phyloP scores from a whole-genome alignment of 1,140 invertebrate species.

The Acyrthosiphon pisum region DNA sequence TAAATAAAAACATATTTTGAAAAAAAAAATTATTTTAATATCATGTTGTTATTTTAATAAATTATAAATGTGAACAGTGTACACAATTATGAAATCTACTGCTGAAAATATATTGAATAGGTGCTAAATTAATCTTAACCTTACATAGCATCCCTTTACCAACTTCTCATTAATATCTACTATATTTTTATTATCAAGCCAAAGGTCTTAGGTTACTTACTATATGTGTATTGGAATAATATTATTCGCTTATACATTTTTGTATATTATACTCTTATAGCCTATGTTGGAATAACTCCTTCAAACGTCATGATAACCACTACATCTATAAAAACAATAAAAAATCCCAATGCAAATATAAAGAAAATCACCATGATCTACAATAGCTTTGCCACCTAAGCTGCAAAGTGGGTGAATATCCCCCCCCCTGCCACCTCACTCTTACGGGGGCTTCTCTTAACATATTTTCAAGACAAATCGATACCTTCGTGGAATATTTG shows the following conservation, averaged over 20 bases:
- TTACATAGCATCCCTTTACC: neutral
- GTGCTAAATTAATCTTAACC: neutral
- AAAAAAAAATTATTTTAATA: neutral
- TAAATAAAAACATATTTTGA: neutral
- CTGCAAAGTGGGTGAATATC: too few relatives aligned
- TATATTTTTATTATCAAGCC: neutral
- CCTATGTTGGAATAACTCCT: neutral
- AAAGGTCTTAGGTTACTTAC: neutral
- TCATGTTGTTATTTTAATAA: neutral
- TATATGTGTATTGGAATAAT: neutral
- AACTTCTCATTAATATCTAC: neutral
- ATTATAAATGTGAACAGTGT: neutral
- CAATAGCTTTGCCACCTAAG: too few relatives aligned
- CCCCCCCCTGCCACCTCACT: too few relatives aligned
- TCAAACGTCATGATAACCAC: neutral
- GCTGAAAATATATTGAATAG: neutral
- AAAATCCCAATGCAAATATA: neutral
- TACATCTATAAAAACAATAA: neutral
- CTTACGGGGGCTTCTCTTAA: too few relatives aligned
- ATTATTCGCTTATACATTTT: neutral
- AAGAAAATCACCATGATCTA: too few relatives aligned
- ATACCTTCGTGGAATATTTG: too few relatives aligned
- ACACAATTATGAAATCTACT: neutral
- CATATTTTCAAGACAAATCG: too few relatives aligned
- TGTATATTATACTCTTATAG: neutral